A percentile compares a stretch with the other conserved stretches of the same genome.
These are phyloP conservation scores for Orchesella cincta DNA, from an alignment of 1,140 invertebrate genomes.

Conservation along the genomic window DNA sequence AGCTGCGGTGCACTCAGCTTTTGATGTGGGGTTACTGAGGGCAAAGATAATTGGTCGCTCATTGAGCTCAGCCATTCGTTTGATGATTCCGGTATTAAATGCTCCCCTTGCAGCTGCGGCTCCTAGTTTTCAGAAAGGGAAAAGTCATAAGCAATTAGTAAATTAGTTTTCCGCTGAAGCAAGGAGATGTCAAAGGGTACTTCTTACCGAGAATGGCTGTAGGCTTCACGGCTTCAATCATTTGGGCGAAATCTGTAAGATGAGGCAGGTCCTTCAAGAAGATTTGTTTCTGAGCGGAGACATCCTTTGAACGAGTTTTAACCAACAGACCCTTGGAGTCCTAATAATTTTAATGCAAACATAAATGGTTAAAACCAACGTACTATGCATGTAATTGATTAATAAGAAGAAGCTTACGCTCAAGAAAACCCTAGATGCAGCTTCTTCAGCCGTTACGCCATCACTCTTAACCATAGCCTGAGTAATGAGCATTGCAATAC, in stretches of 20 bases:
- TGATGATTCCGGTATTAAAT: constrained; percentile 81
- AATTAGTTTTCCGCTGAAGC: neutral
- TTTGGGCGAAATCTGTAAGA: constrained; percentile 71
- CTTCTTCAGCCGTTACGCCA: constrained; percentile 71
- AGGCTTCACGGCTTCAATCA: constrained; percentile 77
- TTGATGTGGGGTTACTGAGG: constrained; percentile 92
- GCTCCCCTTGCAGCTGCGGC: constrained; percentile 79
- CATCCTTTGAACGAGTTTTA: constrained; percentile 70
- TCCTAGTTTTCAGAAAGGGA: no score
- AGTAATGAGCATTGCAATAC: constrained; percentile 82
- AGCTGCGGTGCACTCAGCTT: constrained; percentile 97
- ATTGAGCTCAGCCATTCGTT: constrained; percentile 77
- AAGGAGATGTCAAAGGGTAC: neutral
- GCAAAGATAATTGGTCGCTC: constrained; percentile 87
- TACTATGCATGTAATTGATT: neutral
- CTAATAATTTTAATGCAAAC: constrained; percentile 55
- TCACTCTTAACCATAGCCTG: constrained; percentile 80
- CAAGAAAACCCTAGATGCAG: constrained; percentile 55
- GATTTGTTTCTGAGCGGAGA: constrained; percentile 72
- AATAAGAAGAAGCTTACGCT: constrained; percentile 36
- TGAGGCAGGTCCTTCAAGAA: constrained; percentile 69
- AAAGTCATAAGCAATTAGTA: no score
- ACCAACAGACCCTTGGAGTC: constrained; percentile 83
- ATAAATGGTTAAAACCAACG: constrained; percentile 7
- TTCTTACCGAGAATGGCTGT: constrained; percentile 77